Evolutionary conservation across 2,888 invertebrate species (phyloP).

Genomic region (Xylota segnis): DNA sequence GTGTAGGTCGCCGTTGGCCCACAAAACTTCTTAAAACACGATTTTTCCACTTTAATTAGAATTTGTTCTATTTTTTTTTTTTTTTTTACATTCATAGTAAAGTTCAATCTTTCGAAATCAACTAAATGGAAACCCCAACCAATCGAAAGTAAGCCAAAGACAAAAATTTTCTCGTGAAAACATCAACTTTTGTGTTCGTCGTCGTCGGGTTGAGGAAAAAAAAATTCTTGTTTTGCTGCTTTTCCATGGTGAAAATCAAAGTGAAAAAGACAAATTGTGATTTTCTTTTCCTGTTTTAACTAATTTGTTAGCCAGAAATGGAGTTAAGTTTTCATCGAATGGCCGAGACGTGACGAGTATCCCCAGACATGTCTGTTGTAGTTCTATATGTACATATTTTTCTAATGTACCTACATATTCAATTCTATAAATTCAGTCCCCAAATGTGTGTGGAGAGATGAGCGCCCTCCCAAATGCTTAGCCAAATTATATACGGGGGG

Average conservation of each 20-base stretch:
- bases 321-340: neutral
- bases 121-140: conserved; percentile 44
- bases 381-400: conserved; percentile 27
- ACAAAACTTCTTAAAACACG: conserved; percentile 40
- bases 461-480: conserved; percentile 20
- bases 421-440: conserved; percentile 51
- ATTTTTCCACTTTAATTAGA: conserved; percentile 62
- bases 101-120: conserved; percentile 8
- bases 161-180: conserved; percentile 41
- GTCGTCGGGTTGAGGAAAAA: neutral
- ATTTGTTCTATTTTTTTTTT: conserved; percentile 21
- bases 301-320: conserved; percentile 19
- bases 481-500: conserved; percentile 33
- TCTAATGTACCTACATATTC: conserved; percentile 34
- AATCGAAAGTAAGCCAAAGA: conserved; percentile 61
- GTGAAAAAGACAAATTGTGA: conserved; percentile 46
- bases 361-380: conserved; percentile 47
- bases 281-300: conserved; percentile 37
- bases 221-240: neutral
- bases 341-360: conserved; percentile 11
- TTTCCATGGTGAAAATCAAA: conserved; percentile 36
- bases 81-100: neutral
- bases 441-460: conserved; percentile 48
- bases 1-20: conserved; percentile 59
- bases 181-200: conserved; percentile 16